Evolutionary conservation across 2,888 invertebrate genomes (phyloP), one percentile per base, ranked within the genome.

Genomic region (Xestia c-nigrum): DNA sequence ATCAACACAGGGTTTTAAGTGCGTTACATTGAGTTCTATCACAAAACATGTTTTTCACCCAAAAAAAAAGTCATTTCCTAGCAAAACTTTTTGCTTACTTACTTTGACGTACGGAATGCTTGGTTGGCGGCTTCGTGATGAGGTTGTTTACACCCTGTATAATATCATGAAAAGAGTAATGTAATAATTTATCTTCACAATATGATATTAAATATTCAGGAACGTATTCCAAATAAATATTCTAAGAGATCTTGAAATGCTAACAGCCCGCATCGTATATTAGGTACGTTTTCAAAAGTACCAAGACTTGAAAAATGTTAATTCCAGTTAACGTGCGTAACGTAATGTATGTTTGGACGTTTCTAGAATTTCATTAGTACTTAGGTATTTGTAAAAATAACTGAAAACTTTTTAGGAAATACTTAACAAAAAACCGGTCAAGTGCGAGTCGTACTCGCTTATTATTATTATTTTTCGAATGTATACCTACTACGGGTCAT

Each of bases 361-460:
- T 80, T 38, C 14, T 16, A 47, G 72, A 78, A 80, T 72, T 72
- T 80, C 31, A 80, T 43, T 52, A 67, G 47, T 47, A 12, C 38
- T 38, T 63, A n/a, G n/a, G n/a, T n/a, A 63, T 47, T 70, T 63
- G 46, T 14, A 31, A 47, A 40, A 47, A 47, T 14, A 61, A 31
- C 16, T 66, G 40, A 66, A 57, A 68, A 5, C 24, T 68, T 78
- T 47, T 47, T 6, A 40, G 40, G 3, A 78, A 77, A 46, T 75
- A 63, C 19, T 6, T 24, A 40, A 5, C 19, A 5, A 12, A 5
- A 69, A 52, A 16, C 47, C 16, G 47, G 47, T 3, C 31, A 31
- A 31, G 31, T 31, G 31, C 31, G 31, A 31, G 31, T 31, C 31
- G 31, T 1, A 31, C 1, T 31, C 31, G 31, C 31, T 31, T 31